Evolutionary conservation across 2,888 invertebrate genomes (phyloP).

Genomic region (Elmis aenea): DNA sequence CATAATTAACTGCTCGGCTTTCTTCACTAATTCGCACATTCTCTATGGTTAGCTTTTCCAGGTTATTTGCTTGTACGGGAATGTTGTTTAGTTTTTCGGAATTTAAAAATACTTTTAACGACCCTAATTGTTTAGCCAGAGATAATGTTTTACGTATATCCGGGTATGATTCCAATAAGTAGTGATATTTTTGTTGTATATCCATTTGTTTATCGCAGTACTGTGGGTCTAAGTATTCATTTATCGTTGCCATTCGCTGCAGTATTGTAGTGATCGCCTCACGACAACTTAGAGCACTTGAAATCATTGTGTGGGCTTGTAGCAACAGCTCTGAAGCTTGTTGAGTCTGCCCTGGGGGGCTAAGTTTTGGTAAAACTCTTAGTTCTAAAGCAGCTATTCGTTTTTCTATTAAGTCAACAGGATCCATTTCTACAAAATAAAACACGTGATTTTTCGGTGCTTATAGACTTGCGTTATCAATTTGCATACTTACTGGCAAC

Average conservation of each 20-base stretch:
- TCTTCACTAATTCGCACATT: constrained; percentile 45
- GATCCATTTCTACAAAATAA: constrained; percentile 16
- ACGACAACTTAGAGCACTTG: constrained; percentile 50
- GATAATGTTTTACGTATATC: constrained; percentile 45
- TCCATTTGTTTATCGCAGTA: constrained; percentile 46
- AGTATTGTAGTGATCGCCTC: constrained; percentile 47
- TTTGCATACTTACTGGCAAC: neutral
- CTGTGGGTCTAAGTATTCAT: constrained; percentile 46
- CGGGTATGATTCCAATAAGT: constrained; percentile 46
- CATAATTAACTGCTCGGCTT: constrained; percentile 39
- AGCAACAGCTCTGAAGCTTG: constrained; percentile 45
- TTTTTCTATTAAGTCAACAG: constrained; percentile 45
- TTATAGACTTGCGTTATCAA: neutral
- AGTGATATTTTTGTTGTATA: constrained; percentile 47
- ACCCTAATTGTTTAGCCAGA: constrained; percentile 42
- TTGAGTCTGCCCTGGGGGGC: constrained; percentile 33
- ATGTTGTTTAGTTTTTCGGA: constrained; percentile 45
- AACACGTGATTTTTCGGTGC: neutral
- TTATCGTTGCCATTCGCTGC: constrained; percentile 47
- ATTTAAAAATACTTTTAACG: constrained; percentile 43
- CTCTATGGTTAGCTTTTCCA: constrained; percentile 42
- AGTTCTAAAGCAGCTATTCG: constrained; percentile 48
- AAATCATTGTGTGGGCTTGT: constrained; percentile 49
- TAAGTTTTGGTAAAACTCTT: constrained; percentile 40
- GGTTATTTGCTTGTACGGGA: constrained; percentile 44